These are phyloP conservation scores for Ips typographus DNA, from an alignment of 1,140 invertebrate genomes.

Conservation along the genomic window DNA sequence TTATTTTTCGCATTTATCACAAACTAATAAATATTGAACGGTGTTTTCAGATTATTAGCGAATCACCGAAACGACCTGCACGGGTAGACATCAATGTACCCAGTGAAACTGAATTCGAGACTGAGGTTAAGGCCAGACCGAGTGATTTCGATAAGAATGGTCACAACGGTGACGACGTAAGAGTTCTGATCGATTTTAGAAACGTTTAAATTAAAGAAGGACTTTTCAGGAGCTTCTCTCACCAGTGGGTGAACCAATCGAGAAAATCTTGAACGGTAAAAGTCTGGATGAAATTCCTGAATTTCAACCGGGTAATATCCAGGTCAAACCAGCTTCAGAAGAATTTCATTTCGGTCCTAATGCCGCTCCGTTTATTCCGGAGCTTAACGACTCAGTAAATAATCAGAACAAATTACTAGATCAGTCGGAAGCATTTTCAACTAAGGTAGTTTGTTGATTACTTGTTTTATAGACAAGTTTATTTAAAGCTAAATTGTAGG, in stretches of 20 bases:
- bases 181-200: no score
- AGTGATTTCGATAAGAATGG: constrained; percentile 59
- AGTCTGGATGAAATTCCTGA: constrained; percentile 50
- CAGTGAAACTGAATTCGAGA: constrained; percentile 62
- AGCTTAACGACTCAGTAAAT: no score
- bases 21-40: no score
- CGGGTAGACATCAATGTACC: constrained; percentile 62
- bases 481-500: constrained; percentile 38
- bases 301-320: constrained; percentile 45
- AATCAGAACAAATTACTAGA: constrained; percentile 47
- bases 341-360: constrained; percentile 51
- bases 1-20: background rate
- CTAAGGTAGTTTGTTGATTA: constrained; percentile 12
- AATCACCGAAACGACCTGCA: constrained; percentile 63
- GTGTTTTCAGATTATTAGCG: constrained; percentile 55
- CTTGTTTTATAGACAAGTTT: constrained; percentile 2
- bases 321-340: constrained; percentile 35
- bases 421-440: constrained; percentile 51
- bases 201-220: constrained; percentile 36
- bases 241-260: constrained; percentile 40
- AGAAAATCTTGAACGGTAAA: constrained; percentile 49
- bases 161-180: constrained; percentile 44
- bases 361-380: constrained; percentile 43
- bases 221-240: background rate
- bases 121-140: constrained; percentile 60